Evolutionary conservation across 2,113 vertebrate genomes (phyloP).

Genomic region (Suncus etruscus): DNA sequence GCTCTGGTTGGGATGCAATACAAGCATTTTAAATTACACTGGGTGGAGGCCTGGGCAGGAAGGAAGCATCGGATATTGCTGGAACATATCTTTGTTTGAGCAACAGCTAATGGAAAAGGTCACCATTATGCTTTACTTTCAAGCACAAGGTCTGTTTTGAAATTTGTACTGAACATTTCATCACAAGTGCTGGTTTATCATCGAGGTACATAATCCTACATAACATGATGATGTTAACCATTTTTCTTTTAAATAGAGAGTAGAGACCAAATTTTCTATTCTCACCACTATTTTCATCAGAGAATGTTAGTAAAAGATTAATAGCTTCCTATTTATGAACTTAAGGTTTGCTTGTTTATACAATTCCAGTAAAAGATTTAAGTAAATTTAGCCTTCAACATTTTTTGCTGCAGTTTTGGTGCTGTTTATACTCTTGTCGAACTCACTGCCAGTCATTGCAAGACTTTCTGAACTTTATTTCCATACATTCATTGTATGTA

Average conservation of each 20-base stretch:
- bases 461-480: slow-evolving; percentile 55
- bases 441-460: not conserved
- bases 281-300: slow-evolving; percentile 53
- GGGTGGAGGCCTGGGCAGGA: slow-evolving; percentile 81
- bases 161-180: slow-evolving; percentile 67
- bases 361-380: slow-evolving; percentile 49
- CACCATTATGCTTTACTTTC: slow-evolving; percentile 79
- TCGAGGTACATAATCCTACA: not conserved
- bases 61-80: slow-evolving; percentile 84
- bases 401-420: not conserved
- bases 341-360: slow-evolving; percentile 44
- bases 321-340: slow-evolving; percentile 50
- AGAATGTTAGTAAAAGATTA: slow-evolving; percentile 51
- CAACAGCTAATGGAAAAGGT: slow-evolving; percentile 83
- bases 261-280: slow-evolving; percentile 49
- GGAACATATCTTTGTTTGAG: slow-evolving; percentile 85
- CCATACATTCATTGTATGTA: slow-evolving; percentile 52
- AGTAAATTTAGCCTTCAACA: slow-evolving; percentile 35
- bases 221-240: not conserved
- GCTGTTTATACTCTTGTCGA: slow-evolving; percentile 22
- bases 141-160: slow-evolving; percentile 75
- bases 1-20: slow-evolving; percentile 64
- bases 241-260: slow-evolving; percentile 7
- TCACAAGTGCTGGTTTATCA: slow-evolving; percentile 63
- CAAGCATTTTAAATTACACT: slow-evolving; percentile 78